A percentile compares a stretch with the other conserved stretches of the same genome.
Evolutionary conservation across 1,140 invertebrate species (phyloP).

Genomic region (Amyelois transitella): DNA sequence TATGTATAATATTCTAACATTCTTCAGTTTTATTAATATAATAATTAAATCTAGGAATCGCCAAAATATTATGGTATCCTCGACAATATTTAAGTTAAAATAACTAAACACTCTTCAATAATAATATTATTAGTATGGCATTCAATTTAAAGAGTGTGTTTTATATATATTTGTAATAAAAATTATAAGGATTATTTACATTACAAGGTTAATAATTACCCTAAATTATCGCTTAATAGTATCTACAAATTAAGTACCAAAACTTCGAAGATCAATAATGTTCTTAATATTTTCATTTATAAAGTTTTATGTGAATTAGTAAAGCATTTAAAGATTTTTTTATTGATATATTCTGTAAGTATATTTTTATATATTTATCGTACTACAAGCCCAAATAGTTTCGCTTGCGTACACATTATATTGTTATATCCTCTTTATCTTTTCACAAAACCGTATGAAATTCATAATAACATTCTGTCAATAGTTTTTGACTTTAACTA

Average conservation of each 20-base stretch:
- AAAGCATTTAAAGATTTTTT: background rate
- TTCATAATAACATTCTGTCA: no score
- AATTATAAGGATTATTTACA: conserved; percentile 26
- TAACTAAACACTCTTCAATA: conserved; percentile 10
- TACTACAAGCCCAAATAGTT: no score
- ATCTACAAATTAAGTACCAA: background rate
- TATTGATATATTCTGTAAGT: background rate
- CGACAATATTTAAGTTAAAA: background rate
- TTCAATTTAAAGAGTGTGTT: conserved; percentile 31
- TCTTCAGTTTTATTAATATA: background rate
- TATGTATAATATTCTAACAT: no score
- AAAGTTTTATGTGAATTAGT: background rate
- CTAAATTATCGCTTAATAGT: background rate
- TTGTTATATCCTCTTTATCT: no score
- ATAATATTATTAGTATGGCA: conserved; percentile 54
- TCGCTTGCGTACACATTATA: no score
- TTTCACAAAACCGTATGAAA: no score
- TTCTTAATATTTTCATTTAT: background rate
- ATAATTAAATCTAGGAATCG: background rate
- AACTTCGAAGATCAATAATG: background rate
- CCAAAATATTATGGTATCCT: background rate
- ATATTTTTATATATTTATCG: conserved; percentile 14
- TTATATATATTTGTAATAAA: conserved; percentile 37
- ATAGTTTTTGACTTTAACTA: no score
- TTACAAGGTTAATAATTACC: background rate